Base-by-base conservation (phyloP, 2,888 invertebrate species). In the Aproaerema taeniolella region DNA sequence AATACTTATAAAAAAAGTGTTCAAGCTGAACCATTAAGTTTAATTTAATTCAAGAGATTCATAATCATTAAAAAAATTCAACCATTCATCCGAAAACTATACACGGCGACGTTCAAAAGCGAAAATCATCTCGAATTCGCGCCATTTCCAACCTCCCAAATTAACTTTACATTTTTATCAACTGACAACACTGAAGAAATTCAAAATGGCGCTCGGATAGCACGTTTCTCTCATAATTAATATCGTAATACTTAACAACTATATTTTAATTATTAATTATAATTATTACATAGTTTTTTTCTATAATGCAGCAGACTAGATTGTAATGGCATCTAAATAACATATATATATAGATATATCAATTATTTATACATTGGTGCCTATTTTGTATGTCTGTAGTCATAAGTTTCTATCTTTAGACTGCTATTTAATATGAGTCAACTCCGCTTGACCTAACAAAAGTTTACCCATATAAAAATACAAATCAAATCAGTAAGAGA, bases 261-360 rank as follows among this genome's bases (percentile, higher is more conserved):
- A 67, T 63, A 63, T 65, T 63, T 58, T 54, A 59, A 52, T 64
- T 59, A 53, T 59, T 59, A 65, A 61, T 66, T 30, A 36, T 64
- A 58, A 72, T 74, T 76, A 75, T 67, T 74, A 75, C 66, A 68
- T 63, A 50, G 58, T 47, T 50, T 59, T 53, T 52, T 55, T 71
- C 70, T 59, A 58, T 63, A 80, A 80, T 70, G 70, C 72, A 70
- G 79, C 73, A 68, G 83, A 82, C 83, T 83, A 83, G 82, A 83
- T 75, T 64, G 67, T n/a, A 65, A 81, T 79, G 80, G 80, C 80
- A 67, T 69, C 79, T 78, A 50, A 45, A 48, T 46, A 42, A 36
- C 37, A 10, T 30, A 39, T 35, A 31, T 33, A 39, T 28, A 39
- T 34, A 33, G 17, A 9, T 30, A n/a, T n/a, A n/a, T n/a, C n/a